Base-by-base conservation (phyloP, 1,140 invertebrate species). In the Penaeus japonicus region DNA sequence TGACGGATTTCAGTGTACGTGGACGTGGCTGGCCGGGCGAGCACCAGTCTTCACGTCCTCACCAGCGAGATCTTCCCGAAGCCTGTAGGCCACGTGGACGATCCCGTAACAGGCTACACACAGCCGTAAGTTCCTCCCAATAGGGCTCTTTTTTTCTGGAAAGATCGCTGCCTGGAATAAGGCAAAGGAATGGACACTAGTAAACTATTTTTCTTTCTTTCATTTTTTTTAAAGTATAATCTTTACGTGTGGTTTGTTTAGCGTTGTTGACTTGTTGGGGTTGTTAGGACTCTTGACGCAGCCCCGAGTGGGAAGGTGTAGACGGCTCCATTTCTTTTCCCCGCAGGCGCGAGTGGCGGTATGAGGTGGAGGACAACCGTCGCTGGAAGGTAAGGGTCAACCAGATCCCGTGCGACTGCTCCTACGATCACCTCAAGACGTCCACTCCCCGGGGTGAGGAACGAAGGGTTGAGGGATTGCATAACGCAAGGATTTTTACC, bases 1-100 rank as follows among this genome's bases (percentile, higher is more conserved):
- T n/a, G n/a, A n/a, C n/a, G n/a, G n/a, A n/a, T n/a, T n/a, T n/a
- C 84, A 90, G 89, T 90, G 57, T 90, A 90, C 78, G 82, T 90
- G 59, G 87, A 90, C 18, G 89, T 90, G 32, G 53, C 81, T 1
- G 89, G 84, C 18, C 79, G 89, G 20, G 82, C 89, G 30, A 89
- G 87, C 82, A 90, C 89, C 27, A 89, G 88, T 24, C 70, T 90
- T 4, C 89, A 89, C 65, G 82, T 90, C 24, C 79, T 90, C 5
- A 85, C 59, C 7, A 70, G 82, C 7, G 83, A 55, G 47, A 81
- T 89, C 55, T 65, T 85, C 27, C 89, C 89, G 32, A 84, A 85
- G 35, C 89, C 89, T 39, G 87, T 89, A 2, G 89, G 89, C 1
- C 89, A 89, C 84, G 30, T 75, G 39, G 65, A 53, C n/a, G 83